These are phyloP conservation scores for Masticophis lateralis DNA, from an alignment of 2,797 vertebrate species.

Conservation along the genomic window DNA sequence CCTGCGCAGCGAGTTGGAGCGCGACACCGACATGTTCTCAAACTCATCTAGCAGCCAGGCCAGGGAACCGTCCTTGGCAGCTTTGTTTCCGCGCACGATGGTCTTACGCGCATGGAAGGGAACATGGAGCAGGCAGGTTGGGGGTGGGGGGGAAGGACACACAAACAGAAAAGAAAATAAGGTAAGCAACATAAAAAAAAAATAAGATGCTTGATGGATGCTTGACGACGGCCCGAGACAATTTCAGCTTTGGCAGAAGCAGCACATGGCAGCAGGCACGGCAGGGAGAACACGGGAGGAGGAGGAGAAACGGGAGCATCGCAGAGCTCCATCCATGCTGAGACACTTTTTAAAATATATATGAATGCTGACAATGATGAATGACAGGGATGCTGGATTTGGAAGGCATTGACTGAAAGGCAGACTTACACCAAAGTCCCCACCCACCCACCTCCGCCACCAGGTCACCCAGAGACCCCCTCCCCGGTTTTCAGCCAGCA, in stretches of 20 bases:
- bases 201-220: constrained; percentile 21
- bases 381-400: no score
- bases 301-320: neutral
- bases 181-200: constrained; percentile 14
- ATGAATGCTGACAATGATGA: neutral
- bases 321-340: neutral
- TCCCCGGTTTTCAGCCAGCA: neutral
- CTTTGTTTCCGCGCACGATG: constrained; percentile 89
- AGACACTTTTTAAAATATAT: no score
- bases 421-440: no score
- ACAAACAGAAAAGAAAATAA: constrained; percentile 40
- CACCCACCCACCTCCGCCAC: neutral
- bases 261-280: neutral
- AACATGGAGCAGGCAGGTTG: constrained; percentile 10
- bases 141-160: neutral
- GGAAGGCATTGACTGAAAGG: neutral
- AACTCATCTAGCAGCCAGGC: constrained; percentile 92
- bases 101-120: constrained; percentile 68
- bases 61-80: constrained; percentile 83
- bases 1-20: constrained; percentile 89
- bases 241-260: neutral
- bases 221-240: neutral
- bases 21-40: constrained; percentile 91
- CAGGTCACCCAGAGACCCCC: neutral
- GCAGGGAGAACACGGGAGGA: neutral